Evolutionary conservation across 2,797 vertebrate genomes (phyloP).

Genomic region (Sciurus carolinensis): DNA sequence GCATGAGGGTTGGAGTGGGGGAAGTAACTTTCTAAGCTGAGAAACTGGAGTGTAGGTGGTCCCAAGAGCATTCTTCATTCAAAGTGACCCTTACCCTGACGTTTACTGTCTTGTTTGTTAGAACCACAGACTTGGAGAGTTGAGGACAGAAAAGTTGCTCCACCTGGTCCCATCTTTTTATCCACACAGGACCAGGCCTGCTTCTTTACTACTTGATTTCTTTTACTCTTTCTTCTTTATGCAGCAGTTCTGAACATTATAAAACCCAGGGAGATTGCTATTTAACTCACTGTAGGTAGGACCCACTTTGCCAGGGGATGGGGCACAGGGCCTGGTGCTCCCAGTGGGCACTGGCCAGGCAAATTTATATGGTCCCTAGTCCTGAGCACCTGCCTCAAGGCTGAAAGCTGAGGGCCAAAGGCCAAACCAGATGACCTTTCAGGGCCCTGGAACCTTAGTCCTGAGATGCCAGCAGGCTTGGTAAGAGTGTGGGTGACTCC

Average conservation of each 20-base stretch:
- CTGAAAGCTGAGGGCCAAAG: background rate
- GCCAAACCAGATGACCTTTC: background rate
- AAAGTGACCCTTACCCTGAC: background rate
- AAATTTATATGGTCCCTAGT: background rate
- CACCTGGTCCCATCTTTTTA: background rate
- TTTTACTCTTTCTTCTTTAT: background rate
- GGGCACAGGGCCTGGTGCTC: accelerated
- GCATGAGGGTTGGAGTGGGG: too few species aligned
- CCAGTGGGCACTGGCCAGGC: background rate
- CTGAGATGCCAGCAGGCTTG: background rate
- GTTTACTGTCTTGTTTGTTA: background rate
- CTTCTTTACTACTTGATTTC: too few species aligned
- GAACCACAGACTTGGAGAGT: background rate
- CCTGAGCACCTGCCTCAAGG: background rate
- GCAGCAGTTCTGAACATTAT: accelerated
- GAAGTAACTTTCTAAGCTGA: background rate
- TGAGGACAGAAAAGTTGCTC: background rate
- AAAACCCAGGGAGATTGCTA: background rate
- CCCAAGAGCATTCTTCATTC: background rate
- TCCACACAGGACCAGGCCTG: background rate
- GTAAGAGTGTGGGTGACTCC: too few species aligned
- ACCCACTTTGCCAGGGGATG: accelerated
- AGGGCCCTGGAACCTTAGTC: background rate
- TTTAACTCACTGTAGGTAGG: background rate
- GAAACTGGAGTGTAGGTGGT: too few species aligned